A percentile compares a stretch with the other conserved stretches of the same genome.
Conservation (phyloP, 2,113 vertebrate species). For the Peromyscus polionotus region DNA sequence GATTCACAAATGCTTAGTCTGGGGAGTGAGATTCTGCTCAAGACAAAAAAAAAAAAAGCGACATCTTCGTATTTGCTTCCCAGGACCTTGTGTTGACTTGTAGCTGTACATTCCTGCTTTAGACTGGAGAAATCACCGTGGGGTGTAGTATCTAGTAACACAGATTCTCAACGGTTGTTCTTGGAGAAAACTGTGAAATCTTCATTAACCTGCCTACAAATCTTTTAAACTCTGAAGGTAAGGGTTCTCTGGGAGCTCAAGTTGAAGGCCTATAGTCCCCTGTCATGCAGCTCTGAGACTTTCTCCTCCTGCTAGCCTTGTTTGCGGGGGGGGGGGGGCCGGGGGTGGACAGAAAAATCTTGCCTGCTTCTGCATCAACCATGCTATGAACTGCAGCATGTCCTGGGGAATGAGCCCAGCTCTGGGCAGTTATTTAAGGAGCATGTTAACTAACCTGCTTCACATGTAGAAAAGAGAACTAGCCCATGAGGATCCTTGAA, state of each 20-base stretch:
- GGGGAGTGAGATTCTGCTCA: background rate
- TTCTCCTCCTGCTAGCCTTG: background rate
- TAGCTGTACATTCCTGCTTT: background rate
- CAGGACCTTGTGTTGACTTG: background rate
- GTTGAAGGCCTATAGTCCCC: background rate
- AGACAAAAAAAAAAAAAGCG: background rate
- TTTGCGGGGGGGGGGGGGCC: no score
- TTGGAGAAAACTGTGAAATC: conserved; percentile 59
- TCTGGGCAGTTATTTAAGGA: background rate
- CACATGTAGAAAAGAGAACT: background rate
- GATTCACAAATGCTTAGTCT: background rate
- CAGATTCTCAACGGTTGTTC: conserved; percentile 53
- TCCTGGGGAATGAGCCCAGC: background rate
- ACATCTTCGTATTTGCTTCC: background rate
- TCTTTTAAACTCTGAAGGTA: conserved; percentile 17
- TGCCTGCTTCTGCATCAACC: background rate
- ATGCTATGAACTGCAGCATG: background rate
- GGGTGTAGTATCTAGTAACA: conserved; percentile 57
- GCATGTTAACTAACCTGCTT: no score
- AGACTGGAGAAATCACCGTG: conserved; percentile 42
- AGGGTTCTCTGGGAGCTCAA: background rate
- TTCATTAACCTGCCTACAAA: conserved; percentile 19
- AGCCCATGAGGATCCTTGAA: background rate
- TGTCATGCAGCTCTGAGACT: background rate
- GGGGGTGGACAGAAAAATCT: background rate